These are phyloP conservation scores for Thereuonema tuberculata DNA, from an alignment of 1,140 invertebrate genomes.

Conservation along the genomic window DNA sequence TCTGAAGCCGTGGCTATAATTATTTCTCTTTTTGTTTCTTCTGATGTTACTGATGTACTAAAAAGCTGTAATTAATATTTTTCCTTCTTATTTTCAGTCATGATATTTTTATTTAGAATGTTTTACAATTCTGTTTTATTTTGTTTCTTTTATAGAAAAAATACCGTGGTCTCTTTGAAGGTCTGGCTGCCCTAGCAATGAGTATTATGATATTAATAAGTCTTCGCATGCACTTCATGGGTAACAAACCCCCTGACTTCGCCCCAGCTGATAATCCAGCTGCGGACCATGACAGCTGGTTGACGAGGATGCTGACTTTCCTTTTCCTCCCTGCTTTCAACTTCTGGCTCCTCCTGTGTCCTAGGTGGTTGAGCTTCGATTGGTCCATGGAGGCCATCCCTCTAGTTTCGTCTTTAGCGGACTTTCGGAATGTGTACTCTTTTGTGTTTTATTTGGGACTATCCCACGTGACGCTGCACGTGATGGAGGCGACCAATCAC, in stretches of 20 bases:
- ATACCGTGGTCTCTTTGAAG: slow-evolving; percentile 40
- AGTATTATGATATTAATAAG: slow-evolving; percentile 32
- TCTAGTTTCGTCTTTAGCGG: slow-evolving; percentile 51
- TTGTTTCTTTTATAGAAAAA: slow-evolving; percentile 34
- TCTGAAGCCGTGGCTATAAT: too few species aligned
- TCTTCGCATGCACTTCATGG: slow-evolving; percentile 27
- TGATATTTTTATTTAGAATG: too few species aligned
- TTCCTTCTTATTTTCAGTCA: too few species aligned
- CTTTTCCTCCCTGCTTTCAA: slow-evolving; percentile 76
- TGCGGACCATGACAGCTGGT: slow-evolving; percentile 26
- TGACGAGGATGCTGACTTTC: slow-evolving; percentile 53
- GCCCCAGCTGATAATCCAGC: slow-evolving; percentile 33
- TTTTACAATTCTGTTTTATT: slow-evolving; percentile 3
- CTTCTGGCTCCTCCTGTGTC: slow-evolving; percentile 63
- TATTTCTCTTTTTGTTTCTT: too few species aligned
- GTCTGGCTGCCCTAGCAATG: slow-evolving; percentile 43
- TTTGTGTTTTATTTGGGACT: slow-evolving; percentile 47
- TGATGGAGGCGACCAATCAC: slow-evolving; percentile 8
- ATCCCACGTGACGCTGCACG: slow-evolving; percentile 13
- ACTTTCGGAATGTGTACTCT: slow-evolving; percentile 57
- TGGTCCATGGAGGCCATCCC: slow-evolving; percentile 93
- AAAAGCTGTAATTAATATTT: too few species aligned
- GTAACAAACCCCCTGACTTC: slow-evolving; percentile 25
- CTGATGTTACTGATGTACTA: too few species aligned
- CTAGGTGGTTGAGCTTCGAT: slow-evolving; percentile 73